Evolutionary conservation across 2,113 vertebrate genomes (phyloP).

Genomic region (Anolis carolinensis): DNA sequence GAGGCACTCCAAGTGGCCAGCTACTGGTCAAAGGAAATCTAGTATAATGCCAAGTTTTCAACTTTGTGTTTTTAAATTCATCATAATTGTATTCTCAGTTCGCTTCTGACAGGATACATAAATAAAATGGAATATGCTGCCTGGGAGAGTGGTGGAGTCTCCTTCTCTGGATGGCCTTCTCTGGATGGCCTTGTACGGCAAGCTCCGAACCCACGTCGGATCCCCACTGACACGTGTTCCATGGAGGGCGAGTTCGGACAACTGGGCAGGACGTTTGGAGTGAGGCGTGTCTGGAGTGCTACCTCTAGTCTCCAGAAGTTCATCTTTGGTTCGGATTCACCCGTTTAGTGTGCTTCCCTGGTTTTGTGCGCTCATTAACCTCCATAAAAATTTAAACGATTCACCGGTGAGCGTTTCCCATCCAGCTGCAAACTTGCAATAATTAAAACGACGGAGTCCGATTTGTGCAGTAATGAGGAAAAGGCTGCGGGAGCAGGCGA

Average conservation of each 20-base stretch:
- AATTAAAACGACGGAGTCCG: slow-evolving; percentile 53
- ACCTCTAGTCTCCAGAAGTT: slow-evolving; percentile 26
- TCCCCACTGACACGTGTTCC: no score
- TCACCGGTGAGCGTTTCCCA: slow-evolving; percentile 40
- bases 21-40: no score
- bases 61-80: no score
- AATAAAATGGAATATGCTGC: no score
- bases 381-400: slow-evolving; percentile 42
- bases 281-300: background rate
- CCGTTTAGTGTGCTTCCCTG: slow-evolving; percentile 50
- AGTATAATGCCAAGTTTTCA: no score
- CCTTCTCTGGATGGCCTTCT: no score
- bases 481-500: slow-evolving; percentile 43
- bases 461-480: slow-evolving; percentile 57
- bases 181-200: no score
- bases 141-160: no score
- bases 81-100: no score
- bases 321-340: slow-evolving; percentile 57
- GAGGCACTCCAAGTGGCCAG: no score
- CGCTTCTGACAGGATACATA: no score
- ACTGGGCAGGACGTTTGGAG: background rate
- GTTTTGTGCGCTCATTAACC: slow-evolving; percentile 59
- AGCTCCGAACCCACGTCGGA: background rate
- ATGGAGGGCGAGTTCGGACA: background rate
- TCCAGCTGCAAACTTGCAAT: slow-evolving; percentile 46